These are phyloP conservation scores for Xylocopa sonorina DNA, from an alignment of 1,140 invertebrate species.

Conservation along the genomic window DNA sequence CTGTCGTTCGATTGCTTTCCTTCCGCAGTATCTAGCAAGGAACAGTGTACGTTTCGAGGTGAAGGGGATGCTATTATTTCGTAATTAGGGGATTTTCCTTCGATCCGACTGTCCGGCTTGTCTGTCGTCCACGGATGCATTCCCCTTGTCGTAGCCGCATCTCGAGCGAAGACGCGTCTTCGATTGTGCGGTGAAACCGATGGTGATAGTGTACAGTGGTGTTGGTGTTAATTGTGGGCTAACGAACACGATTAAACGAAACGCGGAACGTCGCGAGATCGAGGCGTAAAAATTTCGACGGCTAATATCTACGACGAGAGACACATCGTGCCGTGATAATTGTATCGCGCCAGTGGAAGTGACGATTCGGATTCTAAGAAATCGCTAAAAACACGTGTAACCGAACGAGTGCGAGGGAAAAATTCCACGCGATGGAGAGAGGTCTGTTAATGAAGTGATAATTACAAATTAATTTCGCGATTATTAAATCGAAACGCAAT, in stretches of 20 bases:
- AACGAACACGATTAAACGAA: constrained; percentile 4
- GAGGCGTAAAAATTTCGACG: neutral
- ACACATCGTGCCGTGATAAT: neutral
- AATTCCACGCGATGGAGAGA: neutral
- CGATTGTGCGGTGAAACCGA: constrained; percentile 55
- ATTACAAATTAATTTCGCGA: neutral
- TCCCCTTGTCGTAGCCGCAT: constrained; percentile 39
- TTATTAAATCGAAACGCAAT: constrained; percentile 31
- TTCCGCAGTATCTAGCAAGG: neutral
- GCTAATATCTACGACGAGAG: neutral
- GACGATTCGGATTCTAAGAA: neutral
- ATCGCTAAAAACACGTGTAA: neutral
- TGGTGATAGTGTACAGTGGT: constrained; percentile 59
- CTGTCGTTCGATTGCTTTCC: neutral
- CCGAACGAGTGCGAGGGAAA: neutral
- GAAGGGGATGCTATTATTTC: constrained; percentile 4
- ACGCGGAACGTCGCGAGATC: neutral
- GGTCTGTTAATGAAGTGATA: constrained; percentile 7
- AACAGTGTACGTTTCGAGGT: neutral
- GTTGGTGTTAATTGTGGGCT: constrained; percentile 55
- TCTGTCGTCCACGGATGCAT: constrained; percentile 36
- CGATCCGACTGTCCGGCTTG: constrained; percentile 20
- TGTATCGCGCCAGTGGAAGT: constrained; percentile 21
- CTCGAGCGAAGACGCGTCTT: constrained; percentile 36
- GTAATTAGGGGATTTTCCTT: constrained; percentile 19